These are phyloP conservation scores for Hepsetus odoe DNA, from an alignment of 2,113 vertebrate genomes.

Conservation along the genomic window DNA sequence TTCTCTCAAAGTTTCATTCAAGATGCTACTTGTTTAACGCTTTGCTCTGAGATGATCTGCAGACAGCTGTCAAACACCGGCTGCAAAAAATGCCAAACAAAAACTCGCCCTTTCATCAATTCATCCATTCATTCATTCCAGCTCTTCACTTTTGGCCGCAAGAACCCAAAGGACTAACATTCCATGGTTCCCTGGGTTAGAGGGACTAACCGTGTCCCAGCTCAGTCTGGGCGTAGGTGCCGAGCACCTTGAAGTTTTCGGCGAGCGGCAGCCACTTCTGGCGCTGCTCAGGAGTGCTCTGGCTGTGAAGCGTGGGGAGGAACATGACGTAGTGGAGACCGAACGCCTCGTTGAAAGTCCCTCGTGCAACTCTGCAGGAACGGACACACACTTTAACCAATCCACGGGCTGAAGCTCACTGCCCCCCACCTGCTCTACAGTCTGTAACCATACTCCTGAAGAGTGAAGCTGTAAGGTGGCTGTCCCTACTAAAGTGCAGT, in stretches of 20 bases:
- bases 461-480: not conserved
- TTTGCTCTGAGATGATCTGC: no score
- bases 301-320: constrained; percentile 82
- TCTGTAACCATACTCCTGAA: no score
- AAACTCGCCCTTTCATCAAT: not conserved
- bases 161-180: not conserved
- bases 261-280: constrained; percentile 86
- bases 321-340: constrained; percentile 91
- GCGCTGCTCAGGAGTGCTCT: constrained; percentile 83
- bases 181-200: not conserved
- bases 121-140: not conserved
- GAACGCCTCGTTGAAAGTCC: constrained; percentile 70
- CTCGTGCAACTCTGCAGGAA: constrained; percentile 59
- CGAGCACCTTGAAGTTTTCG: constrained; percentile 78
- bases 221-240: constrained; percentile 97
- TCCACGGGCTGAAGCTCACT: not conserved
- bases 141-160: no score
- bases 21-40: no score
- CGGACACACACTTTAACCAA: constrained; percentile 40
- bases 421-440: not conserved
- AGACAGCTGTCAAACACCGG: constrained; percentile 71
- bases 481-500: not conserved
- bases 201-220: constrained; percentile 95
- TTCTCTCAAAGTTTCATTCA: constrained; percentile 10
- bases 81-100: no score